Evolutionary conservation across 2,797 vertebrate genomes (phyloP), one percentile per base, ranked within the genome.

Genomic region (Aldrovandia affinis): DNA sequence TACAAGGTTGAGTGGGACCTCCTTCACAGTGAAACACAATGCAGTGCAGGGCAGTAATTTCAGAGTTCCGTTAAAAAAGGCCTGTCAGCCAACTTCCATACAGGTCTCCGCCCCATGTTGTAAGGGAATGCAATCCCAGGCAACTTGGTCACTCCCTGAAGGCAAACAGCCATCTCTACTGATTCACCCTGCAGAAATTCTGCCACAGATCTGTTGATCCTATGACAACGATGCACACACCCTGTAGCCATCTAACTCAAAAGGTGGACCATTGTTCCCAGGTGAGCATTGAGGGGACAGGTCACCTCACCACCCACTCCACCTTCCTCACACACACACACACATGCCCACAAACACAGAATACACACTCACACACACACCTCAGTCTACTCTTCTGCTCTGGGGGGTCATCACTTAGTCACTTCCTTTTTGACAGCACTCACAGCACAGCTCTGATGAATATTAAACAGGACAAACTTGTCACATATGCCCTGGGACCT

Each of bases 111-210:
- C 87, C 84, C 80, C 25, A 25, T 3, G 73, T 42, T 44, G 22
- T n/a, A 10, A 77, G 47, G n/a, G 73, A 47, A 44, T 33, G 73
- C 22, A 77, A 77, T 47, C 39, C 22, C 39, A 77, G 73, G 42
- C 9, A 25, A 42, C 73, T 47, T 22, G 25, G 59, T 77, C 77
- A 80, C 85, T 88, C 85, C 84, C 81, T 75, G 80, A 33, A 61
- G 80, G 33, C 75, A 28, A 39, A 82, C 57, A 52, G 81, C 82
- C 88, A 89, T 83, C 86, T 61, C 70, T 22, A 15, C 85, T 94
- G 92, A 95, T 88, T 95, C 94, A 94, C 80, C 73, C 87, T 86
- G 86, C 54, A 90, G 92, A 87, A 90, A 92, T 83, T 90, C 89
- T 89, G 86, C 78, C 57, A 3, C 0, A 81, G 86, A 77, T 88